phyloP scores from a whole-genome alignment of 2,888 invertebrate genomes.

The Tethea ocularis region DNA sequence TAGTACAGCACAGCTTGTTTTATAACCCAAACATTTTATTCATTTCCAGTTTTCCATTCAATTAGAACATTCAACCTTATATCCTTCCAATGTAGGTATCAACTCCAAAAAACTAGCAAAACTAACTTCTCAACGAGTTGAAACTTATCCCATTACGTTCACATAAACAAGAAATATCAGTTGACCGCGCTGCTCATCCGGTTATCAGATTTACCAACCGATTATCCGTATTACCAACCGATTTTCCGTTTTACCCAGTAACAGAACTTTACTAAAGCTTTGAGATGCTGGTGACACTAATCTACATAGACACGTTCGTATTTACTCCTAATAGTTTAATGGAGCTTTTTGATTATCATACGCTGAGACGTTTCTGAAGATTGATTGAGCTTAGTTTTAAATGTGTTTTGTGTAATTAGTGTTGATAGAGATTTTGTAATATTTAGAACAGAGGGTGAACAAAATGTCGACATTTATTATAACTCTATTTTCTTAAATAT shows the following conservation, averaged over 20 bases:
- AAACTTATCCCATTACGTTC: slow-evolving; percentile 1
- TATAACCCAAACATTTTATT: not conserved
- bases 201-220: slow-evolving; percentile 1
- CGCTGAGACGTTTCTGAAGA: not conserved
- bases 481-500: no score
- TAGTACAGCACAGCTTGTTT: not conserved
- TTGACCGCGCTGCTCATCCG: not conserved
- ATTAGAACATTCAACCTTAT: not conserved
- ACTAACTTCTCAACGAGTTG: not conserved
- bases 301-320: not conserved
- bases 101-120: not conserved
- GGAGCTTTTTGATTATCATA: not conserved
- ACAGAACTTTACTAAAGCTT: not conserved
- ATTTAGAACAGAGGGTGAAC: no score
- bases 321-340: not conserved
- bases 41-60: not conserved
- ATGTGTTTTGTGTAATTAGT: not conserved
- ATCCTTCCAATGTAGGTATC: not conserved
- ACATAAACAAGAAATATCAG: slow-evolving; percentile 5
- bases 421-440: not conserved
- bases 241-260: not conserved
- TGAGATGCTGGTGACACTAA: not conserved
- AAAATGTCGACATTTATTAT: no score
- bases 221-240: not conserved
- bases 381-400: not conserved